Evolutionary conservation across 2,113 vertebrate species (phyloP), one percentile per base, ranked within the genome.

Genomic region (Synchiropus splendidus): DNA sequence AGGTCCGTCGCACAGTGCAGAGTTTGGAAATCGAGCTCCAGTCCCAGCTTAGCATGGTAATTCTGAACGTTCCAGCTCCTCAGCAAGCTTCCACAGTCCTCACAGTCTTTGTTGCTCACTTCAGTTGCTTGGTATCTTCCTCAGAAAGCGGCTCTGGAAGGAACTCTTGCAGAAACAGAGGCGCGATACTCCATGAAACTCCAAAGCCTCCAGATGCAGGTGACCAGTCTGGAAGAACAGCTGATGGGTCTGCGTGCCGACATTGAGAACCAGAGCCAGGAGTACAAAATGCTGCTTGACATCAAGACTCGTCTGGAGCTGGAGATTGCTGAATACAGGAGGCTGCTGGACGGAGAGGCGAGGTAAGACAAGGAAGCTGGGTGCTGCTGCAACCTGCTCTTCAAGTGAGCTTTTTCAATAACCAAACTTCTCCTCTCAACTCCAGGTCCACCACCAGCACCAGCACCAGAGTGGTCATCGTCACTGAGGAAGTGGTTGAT

Each of bases 261-360:
- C 71, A 92, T 84, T 32, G 89, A 94, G 47, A 62, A 70, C 2
- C 91, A 97, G 82, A 70, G 77, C 72, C 86, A 89, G 4, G 92
- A 95, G 37, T 96, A 98, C 80, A 64, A 58, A n/a, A 69, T 80
- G 64, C 84, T 95, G 58, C 79, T 97, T 48, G 89, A 95, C 72
- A 81, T 92, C 77, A 97, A 97, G 58, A 81, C 85, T 0, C 75
- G 89, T 1, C 83, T 97, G 77, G 92, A 97, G 69, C 83, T 90
- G 86, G 92, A 97, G 64, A 97, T 97, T 0, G 79, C 87, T 48
- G 87, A 91, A 1, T 97, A 97, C 83, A 91, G 84, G 56, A 86
- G 73, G 32, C 83, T 97, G 69, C 56, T 97, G 42, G 92, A 97
- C 46, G 88, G 86, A 64, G 89, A 88, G 70, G 73, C 75, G 61